phyloP scores from a whole-genome alignment of 2,797 vertebrate genomes.

The Argya squamiceps region DNA sequence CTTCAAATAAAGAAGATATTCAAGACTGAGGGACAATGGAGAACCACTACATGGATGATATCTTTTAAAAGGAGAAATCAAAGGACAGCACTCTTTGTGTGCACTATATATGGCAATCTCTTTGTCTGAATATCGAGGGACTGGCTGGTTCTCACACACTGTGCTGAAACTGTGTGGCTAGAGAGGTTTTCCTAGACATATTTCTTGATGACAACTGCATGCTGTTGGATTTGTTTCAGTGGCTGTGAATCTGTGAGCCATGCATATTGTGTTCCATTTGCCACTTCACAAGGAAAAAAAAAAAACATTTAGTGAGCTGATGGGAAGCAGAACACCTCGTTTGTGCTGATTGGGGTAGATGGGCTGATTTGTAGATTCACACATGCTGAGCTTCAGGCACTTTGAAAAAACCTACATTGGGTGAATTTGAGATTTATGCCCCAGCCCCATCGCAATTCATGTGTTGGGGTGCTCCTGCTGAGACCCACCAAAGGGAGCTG shows the following conservation, averaged over 20 bases:
- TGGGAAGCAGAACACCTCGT: conserved; percentile 30
- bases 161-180: conserved; percentile 5
- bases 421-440: not conserved
- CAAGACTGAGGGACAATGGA: conserved; percentile 6
- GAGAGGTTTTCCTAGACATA: conserved; percentile 42
- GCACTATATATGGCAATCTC: conserved; percentile 1
- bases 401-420: not conserved
- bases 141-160: not conserved
- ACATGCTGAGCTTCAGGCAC: not conserved
- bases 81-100: conserved; percentile 23
- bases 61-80: conserved; percentile 40
- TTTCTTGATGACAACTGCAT: conserved; percentile 57
- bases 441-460: not conserved
- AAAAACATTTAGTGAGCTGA: conserved; percentile 37
- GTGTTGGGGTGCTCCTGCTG: conserved; percentile 9
- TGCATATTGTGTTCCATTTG: conserved; percentile 28
- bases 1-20: conserved; percentile 33
- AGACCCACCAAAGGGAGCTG: conserved; percentile 13
- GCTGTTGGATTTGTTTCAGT: conserved; percentile 48
- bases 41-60: conserved; percentile 16
- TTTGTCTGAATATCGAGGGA: conserved; percentile 44
- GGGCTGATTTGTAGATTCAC: not conserved
- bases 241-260: conserved; percentile 24
- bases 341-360: not conserved
- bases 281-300: conserved; percentile 6